Conservation (phyloP, 2,888 invertebrate genomes). For the Aproaerema taeniolella region DNA sequence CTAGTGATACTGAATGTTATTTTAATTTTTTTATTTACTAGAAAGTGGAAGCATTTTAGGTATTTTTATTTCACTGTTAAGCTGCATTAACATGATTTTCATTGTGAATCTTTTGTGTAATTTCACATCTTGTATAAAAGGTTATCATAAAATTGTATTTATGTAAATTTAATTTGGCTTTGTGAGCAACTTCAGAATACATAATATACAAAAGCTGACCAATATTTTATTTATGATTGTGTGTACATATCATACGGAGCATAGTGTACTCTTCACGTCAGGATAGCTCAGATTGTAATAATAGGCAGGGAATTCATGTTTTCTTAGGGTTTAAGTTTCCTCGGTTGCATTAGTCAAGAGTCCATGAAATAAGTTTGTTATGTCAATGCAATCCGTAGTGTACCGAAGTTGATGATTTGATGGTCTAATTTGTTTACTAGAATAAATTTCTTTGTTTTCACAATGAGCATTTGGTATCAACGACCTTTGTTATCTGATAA, state of each 20-base stretch:
- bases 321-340: no score
- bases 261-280: no score
- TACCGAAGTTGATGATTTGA: no score
- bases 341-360: no score
- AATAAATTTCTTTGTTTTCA: slow-evolving; percentile 10
- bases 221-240: slow-evolving; percentile 58
- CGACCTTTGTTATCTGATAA: slow-evolving; percentile 15
- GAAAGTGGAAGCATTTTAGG: slow-evolving; percentile 50
- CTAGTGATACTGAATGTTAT: slow-evolving; percentile 57
- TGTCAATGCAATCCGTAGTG: no score
- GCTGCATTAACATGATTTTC: slow-evolving; percentile 52
- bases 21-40: slow-evolving; percentile 44
- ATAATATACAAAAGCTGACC: slow-evolving; percentile 72
- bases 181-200: slow-evolving; percentile 76
- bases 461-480: slow-evolving; percentile 8
- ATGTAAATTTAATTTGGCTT: slow-evolving; percentile 77
- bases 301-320: no score
- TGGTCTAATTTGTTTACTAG: slow-evolving; percentile 11
- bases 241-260: neutral
- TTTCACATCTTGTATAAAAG: slow-evolving; percentile 71
- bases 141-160: slow-evolving; percentile 73
- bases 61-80: slow-evolving; percentile 46
- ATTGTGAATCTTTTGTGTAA: slow-evolving; percentile 65
- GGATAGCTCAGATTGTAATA: no score
- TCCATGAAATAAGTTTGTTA: no score